Evolutionary conservation across 2,888 invertebrate species (phyloP).

Genomic region (Lasioglossum zephyrum): DNA sequence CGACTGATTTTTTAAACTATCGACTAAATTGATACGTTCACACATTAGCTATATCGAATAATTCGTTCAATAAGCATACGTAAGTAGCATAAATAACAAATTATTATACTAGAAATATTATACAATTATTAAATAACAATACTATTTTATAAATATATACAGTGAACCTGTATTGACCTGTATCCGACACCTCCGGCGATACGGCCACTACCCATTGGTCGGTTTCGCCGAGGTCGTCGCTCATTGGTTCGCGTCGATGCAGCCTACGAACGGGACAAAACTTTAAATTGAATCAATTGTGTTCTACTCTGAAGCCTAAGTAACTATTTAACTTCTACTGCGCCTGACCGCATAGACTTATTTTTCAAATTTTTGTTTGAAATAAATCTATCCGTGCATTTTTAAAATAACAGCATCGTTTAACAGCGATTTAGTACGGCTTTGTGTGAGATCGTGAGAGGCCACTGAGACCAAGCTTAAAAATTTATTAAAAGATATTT

Average conservation of each 20-base stretch:
- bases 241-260: conserved; percentile 14
- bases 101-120: too few species aligned
- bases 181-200: background rate
- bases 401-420: too few species aligned
- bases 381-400: background rate
- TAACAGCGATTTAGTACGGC: background rate
- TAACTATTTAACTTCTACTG: background rate
- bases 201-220: conserved; percentile 13
- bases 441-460: background rate
- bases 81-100: too few species aligned
- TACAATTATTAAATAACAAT: too few species aligned
- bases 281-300: background rate
- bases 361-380: background rate
- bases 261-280: background rate
- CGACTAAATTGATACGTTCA: too few species aligned
- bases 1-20: too few species aligned
- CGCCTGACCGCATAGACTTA: background rate
- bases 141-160: too few species aligned
- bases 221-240: accelerated
- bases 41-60: too few species aligned
- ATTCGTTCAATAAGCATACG: too few species aligned
- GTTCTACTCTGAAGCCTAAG: background rate
- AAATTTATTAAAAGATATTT: conserved; percentile 57
- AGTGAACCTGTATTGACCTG: too few species aligned
- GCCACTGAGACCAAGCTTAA: background rate